Percentiles rank a stretch among this genome's conserved stretches.
Evolutionary conservation across 2,113 vertebrate genomes (phyloP).

Genomic region (Stegastes partitus): DNA sequence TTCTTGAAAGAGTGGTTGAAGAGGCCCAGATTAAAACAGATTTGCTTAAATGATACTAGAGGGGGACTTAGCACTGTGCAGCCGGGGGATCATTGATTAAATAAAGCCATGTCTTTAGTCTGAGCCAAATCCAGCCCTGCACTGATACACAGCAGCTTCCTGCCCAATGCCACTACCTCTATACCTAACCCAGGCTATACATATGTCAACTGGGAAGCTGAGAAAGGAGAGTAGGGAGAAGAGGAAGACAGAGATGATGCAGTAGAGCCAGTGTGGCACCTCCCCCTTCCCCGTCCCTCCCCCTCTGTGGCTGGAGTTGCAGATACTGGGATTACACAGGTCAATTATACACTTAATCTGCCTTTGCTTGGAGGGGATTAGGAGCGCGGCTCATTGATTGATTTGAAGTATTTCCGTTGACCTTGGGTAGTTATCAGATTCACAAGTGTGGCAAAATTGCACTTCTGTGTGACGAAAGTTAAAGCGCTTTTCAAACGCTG

Average conservation of each 20-base stretch:
- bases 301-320: constrained; percentile 83
- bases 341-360: constrained; percentile 99
- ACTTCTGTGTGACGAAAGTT: constrained; percentile 86
- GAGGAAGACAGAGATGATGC: constrained; percentile 63
- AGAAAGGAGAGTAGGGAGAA: constrained; percentile 16
- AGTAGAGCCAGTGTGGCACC: constrained; percentile 23
- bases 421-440: constrained; percentile 95
- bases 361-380: constrained; percentile 89
- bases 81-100: constrained; percentile 95
- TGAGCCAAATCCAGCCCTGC: constrained; percentile 89
- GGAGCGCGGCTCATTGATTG: constrained; percentile 90
- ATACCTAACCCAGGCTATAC: background rate
- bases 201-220: background rate
- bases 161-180: constrained; percentile 21
- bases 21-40: constrained; percentile 97
- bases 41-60: constrained; percentile 90
- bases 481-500: constrained; percentile 88
- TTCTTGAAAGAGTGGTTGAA: constrained; percentile 93
- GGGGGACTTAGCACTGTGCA: constrained; percentile 88
- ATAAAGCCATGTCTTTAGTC: constrained; percentile 93
- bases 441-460: constrained; percentile 84
- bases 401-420: constrained; percentile 94
- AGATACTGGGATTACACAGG: constrained; percentile 96
- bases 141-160: constrained; percentile 80
- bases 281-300: constrained; percentile 51